phyloP scores from a whole-genome alignment of 1,140 invertebrate species.

The Calephelis virginiensis region DNA sequence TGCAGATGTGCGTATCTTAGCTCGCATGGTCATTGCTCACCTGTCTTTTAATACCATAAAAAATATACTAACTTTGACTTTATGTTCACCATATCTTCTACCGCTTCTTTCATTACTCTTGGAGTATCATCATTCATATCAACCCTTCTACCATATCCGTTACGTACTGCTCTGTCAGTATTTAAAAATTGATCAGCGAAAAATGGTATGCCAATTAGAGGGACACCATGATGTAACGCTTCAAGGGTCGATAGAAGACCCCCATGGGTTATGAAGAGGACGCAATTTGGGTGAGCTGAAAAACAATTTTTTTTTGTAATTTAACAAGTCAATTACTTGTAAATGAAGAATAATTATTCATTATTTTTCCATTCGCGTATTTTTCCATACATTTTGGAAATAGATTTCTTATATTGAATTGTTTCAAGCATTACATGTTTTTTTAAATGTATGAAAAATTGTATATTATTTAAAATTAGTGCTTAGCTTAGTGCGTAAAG shows the following conservation, averaged over 20 bases:
- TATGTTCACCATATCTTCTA: slow-evolving; percentile 26
- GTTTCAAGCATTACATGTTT: too few species aligned
- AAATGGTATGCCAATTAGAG: slow-evolving; percentile 83
- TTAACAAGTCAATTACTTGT: too few species aligned
- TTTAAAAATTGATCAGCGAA: slow-evolving; percentile 82
- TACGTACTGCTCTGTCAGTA: slow-evolving; percentile 37
- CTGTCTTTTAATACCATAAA: too few species aligned
- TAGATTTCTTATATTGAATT: too few species aligned
- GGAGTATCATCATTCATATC: slow-evolving; percentile 26
- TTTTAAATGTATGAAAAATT: too few species aligned
- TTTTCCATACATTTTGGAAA: too few species aligned
- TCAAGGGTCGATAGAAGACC: slow-evolving; percentile 84
- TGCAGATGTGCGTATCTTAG: too few species aligned
- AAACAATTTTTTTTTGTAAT: slow-evolving; percentile 38
- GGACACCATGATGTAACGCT: slow-evolving; percentile 82
- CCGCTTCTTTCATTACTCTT: slow-evolving; percentile 23
- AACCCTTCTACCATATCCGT: slow-evolving; percentile 38
- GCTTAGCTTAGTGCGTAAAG: too few species aligned
- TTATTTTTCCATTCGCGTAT: too few species aligned
- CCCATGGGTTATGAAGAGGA: slow-evolving; percentile 84
- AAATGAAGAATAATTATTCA: too few species aligned
- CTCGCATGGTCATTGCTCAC: too few species aligned
- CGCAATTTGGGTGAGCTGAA: slow-evolving; percentile 83
- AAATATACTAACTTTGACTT: slow-evolving; percentile 30
- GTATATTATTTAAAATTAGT: too few species aligned